These are phyloP conservation scores for Crocodylus rhombifer DNA, from an alignment of 2,797 vertebrate species.

Conservation along the genomic window DNA sequence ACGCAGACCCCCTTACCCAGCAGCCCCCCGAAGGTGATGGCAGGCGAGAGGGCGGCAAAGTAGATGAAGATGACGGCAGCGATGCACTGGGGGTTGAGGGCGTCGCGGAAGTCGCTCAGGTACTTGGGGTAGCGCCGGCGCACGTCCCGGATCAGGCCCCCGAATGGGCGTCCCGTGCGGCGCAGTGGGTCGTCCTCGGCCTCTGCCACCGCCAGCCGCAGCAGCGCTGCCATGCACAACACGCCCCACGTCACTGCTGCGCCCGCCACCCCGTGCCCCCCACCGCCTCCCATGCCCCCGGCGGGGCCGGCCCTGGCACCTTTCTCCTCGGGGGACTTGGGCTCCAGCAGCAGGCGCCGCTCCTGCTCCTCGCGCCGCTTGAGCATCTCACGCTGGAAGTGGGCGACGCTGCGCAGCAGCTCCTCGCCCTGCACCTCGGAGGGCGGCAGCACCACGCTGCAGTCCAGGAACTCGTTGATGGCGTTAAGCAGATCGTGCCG, in stretches of 20 bases:
- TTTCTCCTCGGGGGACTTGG: constrained; percentile 90
- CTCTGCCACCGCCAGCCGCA: constrained; percentile 78
- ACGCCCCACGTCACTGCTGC: background rate
- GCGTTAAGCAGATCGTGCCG: constrained; percentile 92
- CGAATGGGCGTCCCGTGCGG: constrained; percentile 90
- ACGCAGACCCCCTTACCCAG: constrained; percentile 67
- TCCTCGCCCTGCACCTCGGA: constrained; percentile 94
- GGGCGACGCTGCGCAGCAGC: constrained; percentile 92
- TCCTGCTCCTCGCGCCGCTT: constrained; percentile 93
- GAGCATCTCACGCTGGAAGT: constrained; percentile 96
- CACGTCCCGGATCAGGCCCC: constrained; percentile 90
- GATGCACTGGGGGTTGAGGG: constrained; percentile 93
- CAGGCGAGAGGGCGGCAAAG: constrained; percentile 94
- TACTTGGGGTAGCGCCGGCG: constrained; percentile 93
- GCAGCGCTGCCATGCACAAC: constrained; percentile 67
- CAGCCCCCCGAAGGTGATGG: constrained; percentile 96
- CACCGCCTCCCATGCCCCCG: rapidly evolving
- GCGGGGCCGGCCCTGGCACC: constrained; percentile 71
- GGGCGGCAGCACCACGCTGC: constrained; percentile 95
- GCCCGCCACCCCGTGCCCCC: rapidly evolving
- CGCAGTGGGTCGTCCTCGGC: constrained; percentile 86
- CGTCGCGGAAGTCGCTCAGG: constrained; percentile 93
- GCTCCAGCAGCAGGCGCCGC: constrained; percentile 85
- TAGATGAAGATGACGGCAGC: constrained; percentile 97
- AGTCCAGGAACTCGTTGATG: constrained; percentile 98